Evolutionary conservation across 2,113 vertebrate genomes (phyloP), one percentile per base, ranked within the genome.

Genomic region (Aplodontia rufa): DNA sequence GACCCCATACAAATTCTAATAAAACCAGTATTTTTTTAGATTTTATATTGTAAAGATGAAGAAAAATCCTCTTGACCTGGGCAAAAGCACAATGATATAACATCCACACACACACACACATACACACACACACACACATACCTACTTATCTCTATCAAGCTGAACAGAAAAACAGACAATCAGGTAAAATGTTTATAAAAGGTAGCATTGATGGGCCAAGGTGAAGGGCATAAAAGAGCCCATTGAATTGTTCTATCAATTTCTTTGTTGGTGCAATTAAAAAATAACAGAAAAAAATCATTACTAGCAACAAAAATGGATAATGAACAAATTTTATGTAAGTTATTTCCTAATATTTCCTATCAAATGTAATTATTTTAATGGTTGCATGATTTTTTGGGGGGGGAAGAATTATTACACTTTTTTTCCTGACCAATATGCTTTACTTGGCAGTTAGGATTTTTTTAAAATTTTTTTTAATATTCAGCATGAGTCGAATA

Each of bases 391-490:
- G 60, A 62, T 69, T 90, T 80, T 58, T n/a, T n/a, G n/a, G n/a
- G n/a, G n/a, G n/a, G n/a, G 13, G 74, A 75, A 76, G 7, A 7
- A 51, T 32, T 85, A 11, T 26, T 78, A 32, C 42, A 30, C 0
- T 0, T 49, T 71, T 42, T 72, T 74, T 79, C 55, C 20, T 72
- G 93, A 37, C 14, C 78, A 95, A 20, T 51, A 89, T 58, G 55
- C 9, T 35, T 93, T 26, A 10, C 74, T 79, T 91, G 45, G 12
- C 8, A 93, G 74, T 85, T 74, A 47, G 10, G 12, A 35, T 47
- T 87, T 76, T 86, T 76, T 86, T 94, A 86, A 10, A 68, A 30
- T 79, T 66, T 91, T 35, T 95, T 93, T 13, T 80, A 32, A 80
- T 62, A 93, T 95, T 96, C 13, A 94, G 90, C 14, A 40, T 32